These are phyloP conservation scores for Cosmorhoe ocellata DNA, from an alignment of 2,888 invertebrate species.

Conservation along the genomic window DNA sequence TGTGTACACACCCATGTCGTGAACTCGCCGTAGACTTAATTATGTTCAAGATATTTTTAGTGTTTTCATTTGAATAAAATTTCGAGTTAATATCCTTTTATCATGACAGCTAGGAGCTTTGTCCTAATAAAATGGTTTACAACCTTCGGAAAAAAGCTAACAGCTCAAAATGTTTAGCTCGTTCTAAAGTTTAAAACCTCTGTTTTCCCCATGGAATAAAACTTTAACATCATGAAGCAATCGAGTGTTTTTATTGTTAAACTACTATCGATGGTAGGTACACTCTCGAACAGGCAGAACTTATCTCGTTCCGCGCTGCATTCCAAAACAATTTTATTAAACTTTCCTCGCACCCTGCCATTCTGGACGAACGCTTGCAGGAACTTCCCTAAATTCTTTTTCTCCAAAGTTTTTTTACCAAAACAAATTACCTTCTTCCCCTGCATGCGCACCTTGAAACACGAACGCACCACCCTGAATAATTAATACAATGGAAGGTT, in stretches of 20 bases:
- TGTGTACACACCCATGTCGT: constrained; percentile 59
- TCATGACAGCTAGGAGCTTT: constrained; percentile 11
- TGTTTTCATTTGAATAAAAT: constrained; percentile 40
- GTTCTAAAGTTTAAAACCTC: constrained; percentile 24
- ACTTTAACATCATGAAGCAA: constrained; percentile 23
- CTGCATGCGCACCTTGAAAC: constrained; percentile 72
- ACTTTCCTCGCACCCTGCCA: constrained; percentile 60
- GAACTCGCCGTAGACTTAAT: constrained; percentile 49
- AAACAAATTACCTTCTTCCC: constrained; percentile 77
- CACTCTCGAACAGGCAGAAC: constrained; percentile 54
- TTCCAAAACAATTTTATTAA: constrained; percentile 78
- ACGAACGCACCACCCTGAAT: constrained; percentile 77
- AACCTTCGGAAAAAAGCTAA: too few relatives aligned
- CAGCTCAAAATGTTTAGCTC: too few relatives aligned
- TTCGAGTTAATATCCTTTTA: constrained; percentile 36
- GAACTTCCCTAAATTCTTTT: constrained; percentile 74
- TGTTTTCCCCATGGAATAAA: constrained; percentile 15
- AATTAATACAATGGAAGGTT: constrained; percentile 82
- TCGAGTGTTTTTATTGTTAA: constrained; percentile 40
- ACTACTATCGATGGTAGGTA: constrained; percentile 62
- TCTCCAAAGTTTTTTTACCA: constrained; percentile 57
- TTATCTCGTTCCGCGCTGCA: constrained; percentile 70
- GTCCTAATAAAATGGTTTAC: background rate
- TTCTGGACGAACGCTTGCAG: constrained; percentile 57
- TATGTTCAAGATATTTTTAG: constrained; percentile 46